phyloP scores from a whole-genome alignment of 2,888 invertebrate species.

The Malthinus seriepunctatus region DNA sequence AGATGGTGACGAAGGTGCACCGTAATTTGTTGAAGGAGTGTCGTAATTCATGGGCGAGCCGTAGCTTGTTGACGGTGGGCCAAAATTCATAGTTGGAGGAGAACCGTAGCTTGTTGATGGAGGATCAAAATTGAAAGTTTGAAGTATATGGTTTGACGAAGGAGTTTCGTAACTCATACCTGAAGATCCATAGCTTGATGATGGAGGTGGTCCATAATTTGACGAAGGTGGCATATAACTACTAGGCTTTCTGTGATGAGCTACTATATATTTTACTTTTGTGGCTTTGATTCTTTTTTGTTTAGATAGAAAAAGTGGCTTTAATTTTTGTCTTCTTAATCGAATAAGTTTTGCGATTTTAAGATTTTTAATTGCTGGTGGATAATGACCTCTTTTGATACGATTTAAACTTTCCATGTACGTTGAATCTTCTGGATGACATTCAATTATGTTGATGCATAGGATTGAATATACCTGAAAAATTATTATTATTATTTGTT shows the following conservation, averaged over 20 bases:
- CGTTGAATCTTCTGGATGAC: background rate
- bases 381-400: background rate
- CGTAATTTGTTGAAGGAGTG: conserved; percentile 31
- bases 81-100: background rate
- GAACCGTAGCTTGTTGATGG: conserved; percentile 24
- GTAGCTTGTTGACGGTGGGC: conserved; percentile 33
- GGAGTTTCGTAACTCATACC: conserved; percentile 13
- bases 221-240: conserved; percentile 35
- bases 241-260: background rate
- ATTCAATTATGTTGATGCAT: background rate
- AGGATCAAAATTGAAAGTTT: conserved; percentile 7
- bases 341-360: background rate
- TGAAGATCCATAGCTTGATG: background rate
- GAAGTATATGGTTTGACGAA: conserved; percentile 6
- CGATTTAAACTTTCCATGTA: background rate
- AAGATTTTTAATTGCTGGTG: background rate
- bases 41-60: conserved; percentile 34
- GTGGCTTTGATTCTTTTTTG: too few relatives aligned
- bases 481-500: background rate
- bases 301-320: conserved; percentile 14
- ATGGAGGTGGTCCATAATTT: conserved; percentile 32
- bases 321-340: conserved; percentile 18
- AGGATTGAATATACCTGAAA: background rate
- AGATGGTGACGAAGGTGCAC: conserved; percentile 31
- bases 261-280: too few relatives aligned